Percentiles rank a stretch among this genome's conserved stretches.
These are phyloP conservation scores for Ptychoptera albimana DNA, from an alignment of 2,888 invertebrate genomes.

Conservation along the genomic window DNA sequence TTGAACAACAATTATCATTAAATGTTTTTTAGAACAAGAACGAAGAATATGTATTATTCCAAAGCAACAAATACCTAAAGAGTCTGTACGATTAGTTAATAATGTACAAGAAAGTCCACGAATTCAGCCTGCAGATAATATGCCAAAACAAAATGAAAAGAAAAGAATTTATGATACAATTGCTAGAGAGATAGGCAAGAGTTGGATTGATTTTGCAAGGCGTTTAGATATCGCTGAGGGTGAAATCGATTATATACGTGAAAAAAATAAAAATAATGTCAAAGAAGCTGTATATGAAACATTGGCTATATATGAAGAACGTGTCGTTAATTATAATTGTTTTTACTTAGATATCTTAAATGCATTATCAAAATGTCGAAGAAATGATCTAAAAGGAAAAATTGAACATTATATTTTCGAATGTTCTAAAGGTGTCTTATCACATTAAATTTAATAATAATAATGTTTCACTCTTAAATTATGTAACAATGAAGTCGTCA, in stretches of 20 bases:
- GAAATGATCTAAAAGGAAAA: slow-evolving; percentile 19
- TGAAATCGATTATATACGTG: slow-evolving; percentile 22
- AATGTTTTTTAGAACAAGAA: too few relatives aligned
- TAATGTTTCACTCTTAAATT: not conserved
- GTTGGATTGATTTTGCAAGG: slow-evolving; percentile 24
- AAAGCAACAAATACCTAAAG: too few relatives aligned
- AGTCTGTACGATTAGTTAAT: too few relatives aligned
- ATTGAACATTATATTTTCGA: slow-evolving; percentile 16
- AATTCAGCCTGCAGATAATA: too few relatives aligned
- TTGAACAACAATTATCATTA: too few relatives aligned
- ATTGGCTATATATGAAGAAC: slow-evolving; percentile 20
- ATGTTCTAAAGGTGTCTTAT: not conserved
- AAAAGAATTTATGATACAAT: slow-evolving; percentile 18
- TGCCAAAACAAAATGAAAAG: not conserved
- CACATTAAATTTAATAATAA: too few relatives aligned
- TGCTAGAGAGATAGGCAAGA: slow-evolving; percentile 21
- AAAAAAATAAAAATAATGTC: slow-evolving; percentile 17
- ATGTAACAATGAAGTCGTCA: not conserved
- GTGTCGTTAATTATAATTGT: slow-evolving; percentile 14
- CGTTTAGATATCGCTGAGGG: slow-evolving; percentile 18
- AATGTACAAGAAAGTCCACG: too few relatives aligned
- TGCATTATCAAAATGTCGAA: slow-evolving; percentile 15
- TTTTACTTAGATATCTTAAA: slow-evolving; percentile 14
- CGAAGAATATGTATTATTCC: too few relatives aligned
- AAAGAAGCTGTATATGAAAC: slow-evolving; percentile 20